Conservation (phyloP, 2,888 invertebrate genomes). For the Sclerodermus sp. region DNA sequence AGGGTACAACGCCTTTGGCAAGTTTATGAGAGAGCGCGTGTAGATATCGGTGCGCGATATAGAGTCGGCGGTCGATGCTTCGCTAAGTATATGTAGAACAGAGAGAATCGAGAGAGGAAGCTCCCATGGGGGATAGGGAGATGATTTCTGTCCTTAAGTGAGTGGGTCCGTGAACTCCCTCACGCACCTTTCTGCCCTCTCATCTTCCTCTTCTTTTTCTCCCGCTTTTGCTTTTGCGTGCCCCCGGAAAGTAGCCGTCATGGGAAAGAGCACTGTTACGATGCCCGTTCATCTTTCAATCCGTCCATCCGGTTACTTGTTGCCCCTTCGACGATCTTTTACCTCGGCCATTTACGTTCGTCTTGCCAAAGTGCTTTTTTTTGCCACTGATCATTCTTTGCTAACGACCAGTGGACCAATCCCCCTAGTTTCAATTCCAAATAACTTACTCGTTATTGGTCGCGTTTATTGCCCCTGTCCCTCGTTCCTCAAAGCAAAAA, state of each 20-base stretch:
- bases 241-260: constrained; percentile 1
- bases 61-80: neutral
- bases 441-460: no score
- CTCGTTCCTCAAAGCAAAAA: no score
- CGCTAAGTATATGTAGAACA: constrained; percentile 19
- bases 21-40: neutral
- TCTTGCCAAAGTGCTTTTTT: neutral
- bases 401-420: no score
- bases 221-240: neutral
- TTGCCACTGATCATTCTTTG: no score
- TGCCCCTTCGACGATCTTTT: constrained; percentile 23
- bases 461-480: no score
- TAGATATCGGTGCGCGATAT: constrained; percentile 12
- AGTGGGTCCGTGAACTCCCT: constrained; percentile 20
- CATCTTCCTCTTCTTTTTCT: neutral
- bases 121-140: constrained; percentile 23
- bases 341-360: neutral
- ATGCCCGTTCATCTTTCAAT: constrained; percentile 31
- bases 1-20: no score
- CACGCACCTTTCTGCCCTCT: neutral
- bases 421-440: no score
- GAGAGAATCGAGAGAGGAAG: constrained; percentile 16
- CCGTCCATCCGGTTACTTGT: constrained; percentile 1
- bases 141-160: constrained; percentile 35
- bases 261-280: constrained; percentile 16